A percentile compares a stretch with the other conserved stretches of the same genome.
Conservation (phyloP, 2,888 invertebrate species). For the Nomada fabriciana region DNA sequence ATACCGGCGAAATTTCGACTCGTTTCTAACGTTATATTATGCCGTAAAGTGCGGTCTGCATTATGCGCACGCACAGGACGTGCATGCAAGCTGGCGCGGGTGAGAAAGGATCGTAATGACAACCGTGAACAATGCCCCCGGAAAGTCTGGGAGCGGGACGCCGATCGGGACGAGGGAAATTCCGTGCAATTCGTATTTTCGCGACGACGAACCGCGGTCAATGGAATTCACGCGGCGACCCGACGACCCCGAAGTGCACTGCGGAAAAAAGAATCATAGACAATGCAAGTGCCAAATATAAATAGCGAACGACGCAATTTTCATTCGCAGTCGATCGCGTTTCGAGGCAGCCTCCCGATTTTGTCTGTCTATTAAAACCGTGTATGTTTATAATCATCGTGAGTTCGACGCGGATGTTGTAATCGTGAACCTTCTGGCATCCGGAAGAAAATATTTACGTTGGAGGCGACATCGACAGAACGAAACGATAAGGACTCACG, state of each 20-base stretch:
- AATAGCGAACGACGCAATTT: neutral
- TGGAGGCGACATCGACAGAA: constrained; percentile 35
- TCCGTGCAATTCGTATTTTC: constrained; percentile 3
- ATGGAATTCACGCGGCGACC: neutral
- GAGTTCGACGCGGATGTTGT: constrained; percentile 23
- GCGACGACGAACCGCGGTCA: neutral
- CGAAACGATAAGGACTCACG: constrained; percentile 48
- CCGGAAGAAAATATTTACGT: constrained; percentile 60
- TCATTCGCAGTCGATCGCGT: neutral
- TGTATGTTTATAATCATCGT: neutral
- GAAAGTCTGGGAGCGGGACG: constrained; percentile 20
- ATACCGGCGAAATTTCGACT: constrained; percentile 64
- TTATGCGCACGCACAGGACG: constrained; percentile 61
- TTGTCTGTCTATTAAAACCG: too few species aligned
- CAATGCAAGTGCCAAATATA: too few species aligned
- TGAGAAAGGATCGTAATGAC: constrained; percentile 48
- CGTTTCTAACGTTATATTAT: constrained; percentile 67
- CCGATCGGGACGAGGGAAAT: constrained; percentile 41
- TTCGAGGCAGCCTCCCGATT: too few species aligned
- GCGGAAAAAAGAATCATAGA: too few species aligned
- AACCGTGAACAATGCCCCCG: constrained; percentile 56
- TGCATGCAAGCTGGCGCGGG: constrained; percentile 43
- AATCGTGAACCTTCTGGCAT: constrained; percentile 8
- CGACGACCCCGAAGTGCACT: too few species aligned
- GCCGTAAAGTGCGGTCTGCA: constrained; percentile 59